Conservation (phyloP, 2,888 invertebrate species). For the Leucania comma region DNA sequence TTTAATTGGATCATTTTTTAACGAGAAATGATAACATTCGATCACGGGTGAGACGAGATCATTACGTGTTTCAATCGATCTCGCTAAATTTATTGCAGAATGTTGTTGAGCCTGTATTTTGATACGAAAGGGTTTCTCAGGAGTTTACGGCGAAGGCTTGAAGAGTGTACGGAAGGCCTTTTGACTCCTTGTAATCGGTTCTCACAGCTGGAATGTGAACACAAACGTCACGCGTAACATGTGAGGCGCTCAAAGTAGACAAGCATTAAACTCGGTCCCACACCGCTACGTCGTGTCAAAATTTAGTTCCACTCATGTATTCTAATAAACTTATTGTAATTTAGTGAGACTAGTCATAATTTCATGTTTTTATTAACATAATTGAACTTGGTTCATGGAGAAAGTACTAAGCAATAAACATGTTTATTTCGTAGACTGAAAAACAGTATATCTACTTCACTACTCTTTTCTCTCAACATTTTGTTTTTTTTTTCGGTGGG, state of each 20-base stretch:
- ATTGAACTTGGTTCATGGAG: no score
- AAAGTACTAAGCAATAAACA: not conserved
- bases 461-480: not conserved
- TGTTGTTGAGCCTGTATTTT: constrained; percentile 41
- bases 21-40: constrained; percentile 86
- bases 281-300: constrained; percentile 62
- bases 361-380: constrained; percentile 48
- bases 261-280: constrained; percentile 73
- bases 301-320: constrained; percentile 57
- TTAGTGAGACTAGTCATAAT: constrained; percentile 37
- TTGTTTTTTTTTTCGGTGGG: no score
- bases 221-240: constrained; percentile 66
- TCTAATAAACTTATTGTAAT: constrained; percentile 60
- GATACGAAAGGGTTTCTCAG: constrained; percentile 40
- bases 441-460: not conserved
- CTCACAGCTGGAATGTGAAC: constrained; percentile 71
- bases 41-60: constrained; percentile 81
- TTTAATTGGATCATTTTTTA: constrained; percentile 90
- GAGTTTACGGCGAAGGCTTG: constrained; percentile 39
- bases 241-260: constrained; percentile 73
- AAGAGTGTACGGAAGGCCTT: constrained; percentile 53
- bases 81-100: constrained; percentile 71
- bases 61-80: constrained; percentile 74
- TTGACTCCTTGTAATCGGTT: constrained; percentile 62
- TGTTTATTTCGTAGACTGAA: not conserved